Evolutionary conservation across 2,797 vertebrate species (phyloP), one percentile per base, ranked within the genome.

Genomic region (Betta splendens): DNA sequence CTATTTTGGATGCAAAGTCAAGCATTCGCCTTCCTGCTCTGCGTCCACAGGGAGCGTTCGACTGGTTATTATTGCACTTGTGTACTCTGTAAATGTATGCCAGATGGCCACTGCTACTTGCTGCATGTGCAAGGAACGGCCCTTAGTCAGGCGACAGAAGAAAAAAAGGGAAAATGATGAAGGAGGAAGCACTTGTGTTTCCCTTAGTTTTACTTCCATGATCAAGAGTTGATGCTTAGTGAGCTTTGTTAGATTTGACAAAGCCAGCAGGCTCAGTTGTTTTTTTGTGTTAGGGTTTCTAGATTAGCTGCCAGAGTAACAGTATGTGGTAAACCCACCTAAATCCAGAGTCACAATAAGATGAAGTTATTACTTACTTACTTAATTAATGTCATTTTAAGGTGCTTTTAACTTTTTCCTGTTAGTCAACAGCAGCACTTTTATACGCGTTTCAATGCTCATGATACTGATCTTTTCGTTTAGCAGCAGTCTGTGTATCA

Each of bases 1-100:
- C 84, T 91, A 86, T 90, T 89, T 88, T 88, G 64, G 81, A 84
- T 81, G 70, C 80, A 81, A 84, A 84, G 76, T 72, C 69, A 73
- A 79, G 79, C 66, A 47, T 84, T 87, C 65, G 72, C 83, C 87
- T 85, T 83, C 85, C 86, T 86, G 85, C 81, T 79, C 46, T 16
- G 64, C 70, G 80, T 85, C 87, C 76, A 82, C 68, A 52, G 73
- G 85, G 87, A 86, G 56, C 77, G 23, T 73, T 83, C 59, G 44
- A 44, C 20, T 54, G 79, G 83, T 87, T 87, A 85, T 88, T 88
- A 85, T 85, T 84, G 81, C 65, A 72, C 79, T 87, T 83, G 75
- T 81, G 83, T 87, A 75, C 76, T 77, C 64, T 84, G 79, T 83
- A 86, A 89, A 87, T 87, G 78, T 85, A 73, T 85, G 84, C 87